Evolutionary conservation across 2,113 vertebrate species (phyloP), one percentile per base, ranked within the genome.

Genomic region (Fregata magnificens): DNA sequence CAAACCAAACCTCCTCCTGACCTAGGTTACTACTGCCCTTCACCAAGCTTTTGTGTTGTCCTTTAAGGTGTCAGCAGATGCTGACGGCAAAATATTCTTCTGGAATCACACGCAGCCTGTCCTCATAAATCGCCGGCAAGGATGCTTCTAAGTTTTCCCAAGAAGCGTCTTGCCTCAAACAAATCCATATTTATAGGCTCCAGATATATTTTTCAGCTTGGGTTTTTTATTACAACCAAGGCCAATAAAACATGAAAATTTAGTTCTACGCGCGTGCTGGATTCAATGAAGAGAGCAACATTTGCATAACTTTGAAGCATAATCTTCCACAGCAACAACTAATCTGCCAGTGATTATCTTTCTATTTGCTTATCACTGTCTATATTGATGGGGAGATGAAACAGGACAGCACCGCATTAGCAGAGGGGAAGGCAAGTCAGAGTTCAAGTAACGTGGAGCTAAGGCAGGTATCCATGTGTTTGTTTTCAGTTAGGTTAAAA

Each of bases 181-280:
- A 97, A 96, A 96, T 97, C 76, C 61, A 87, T 96, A 97, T 96
- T 97, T 96, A 98, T 79, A 96, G 62, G 45, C 44, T 96, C 91
- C 70, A 86, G 87, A 95, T 87, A 80, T 47, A 55, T 86, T 96
- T 97, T 93, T 81, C 82, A 93, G 88, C 85, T 74, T 72, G 69
- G 26, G 13, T 78, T 98, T 97, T 97, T 97, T 96, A 97, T 96
- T 95, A 80, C 66, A 97, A 91, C 36, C 89, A 86, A 92, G 66
- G 77, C 96, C n/a, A 97, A 96, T 93, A 96, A 97, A 98, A 14
- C 31, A 94, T 90, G 73, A 69, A 96, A 97, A 92, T 91, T 44
- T 86, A 96, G 88, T 90, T 92, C 88, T 59, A 42, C 31, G 7
- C 13, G 16, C 18, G 2, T 62, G 8, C 40, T 56, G 58, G 86